Base-by-base conservation (phyloP, 2,888 invertebrate genomes). In the Meliscaeva auricollis region DNA sequence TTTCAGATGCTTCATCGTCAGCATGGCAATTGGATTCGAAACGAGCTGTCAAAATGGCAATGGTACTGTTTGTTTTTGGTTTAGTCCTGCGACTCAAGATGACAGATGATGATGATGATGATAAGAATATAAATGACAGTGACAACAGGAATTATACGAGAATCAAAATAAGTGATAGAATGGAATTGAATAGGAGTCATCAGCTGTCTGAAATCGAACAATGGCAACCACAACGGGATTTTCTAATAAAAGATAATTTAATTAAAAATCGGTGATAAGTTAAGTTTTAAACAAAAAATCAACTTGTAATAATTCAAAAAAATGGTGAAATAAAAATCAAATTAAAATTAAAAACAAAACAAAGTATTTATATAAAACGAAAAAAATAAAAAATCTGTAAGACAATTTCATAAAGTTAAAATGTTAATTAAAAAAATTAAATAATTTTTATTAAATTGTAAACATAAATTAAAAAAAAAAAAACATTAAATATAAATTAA, bases 1-100 rank as follows among this genome's bases (percentile, higher is more conserved):
- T 81, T 85, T 50, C 76, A 85, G 85, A 73, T 72, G 77, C 76
- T 58, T 68, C 81, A 73, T 77, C 85, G 56, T 62, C 85, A n/a
- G 81, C 81, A 30, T 20, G 62, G 50, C 76, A 50, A 69, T 77
- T 77, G 73, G 69, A 73, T 22, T 73, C 62, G 35, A 81, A 77
- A 26, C 15, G 26, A 13, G 69, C 81, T 81, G 62, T 60, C 69
- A 85, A 81, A 68, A 38, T 81, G 48, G 80, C 76, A 22, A 68
- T 85, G 41, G 56, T 77, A 9, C 11, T 85, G 50, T 50, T 85
- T 0, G 44, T 85, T 26, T 26, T 81, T 35, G 62, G 73, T 9
- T 56, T 81, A n/a, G 62, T 76, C n/a, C n/a, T 85, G 26, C 72
- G 44, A 54, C 48, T 73, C 32, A 69, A 69, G 80, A 58, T 48